A percentile compares a stretch with the other conserved stretches of the same genome.
These are phyloP conservation scores for Heliconius nattereri DNA, from an alignment of 1,140 invertebrate genomes.

Conservation along the genomic window DNA sequence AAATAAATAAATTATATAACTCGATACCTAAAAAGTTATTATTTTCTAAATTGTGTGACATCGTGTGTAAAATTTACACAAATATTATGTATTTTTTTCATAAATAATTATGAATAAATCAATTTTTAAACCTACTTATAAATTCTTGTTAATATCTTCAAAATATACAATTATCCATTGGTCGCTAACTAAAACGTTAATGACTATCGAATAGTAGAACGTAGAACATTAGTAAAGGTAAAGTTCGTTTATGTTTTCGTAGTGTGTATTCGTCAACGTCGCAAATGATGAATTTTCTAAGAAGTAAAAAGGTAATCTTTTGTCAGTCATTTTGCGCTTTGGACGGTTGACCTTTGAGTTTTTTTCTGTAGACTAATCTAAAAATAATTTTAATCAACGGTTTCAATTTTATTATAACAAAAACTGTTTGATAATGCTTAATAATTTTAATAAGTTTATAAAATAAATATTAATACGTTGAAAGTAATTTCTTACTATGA, in stretches of 20 bases:
- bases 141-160: too few species aligned
- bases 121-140: too few species aligned
- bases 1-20: too few species aligned
- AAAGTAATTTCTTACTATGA: too few species aligned
- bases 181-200: background rate
- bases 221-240: background rate
- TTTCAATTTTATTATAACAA: background rate
- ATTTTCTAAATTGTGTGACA: too few species aligned
- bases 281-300: conserved; percentile 27
- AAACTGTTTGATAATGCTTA: too few species aligned
- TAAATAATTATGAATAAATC: too few species aligned
- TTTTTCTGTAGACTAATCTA: background rate
- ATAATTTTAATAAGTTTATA: too few species aligned
- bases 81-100: too few species aligned
- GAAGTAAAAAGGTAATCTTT: conserved; percentile 7
- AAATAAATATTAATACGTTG: too few species aligned
- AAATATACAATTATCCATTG: background rate
- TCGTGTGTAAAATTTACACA: too few species aligned
- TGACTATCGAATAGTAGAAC: background rate
- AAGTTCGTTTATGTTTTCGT: conserved; percentile 23
- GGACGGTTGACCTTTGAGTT: background rate
- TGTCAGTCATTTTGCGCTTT: conserved; percentile 17
- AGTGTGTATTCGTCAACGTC: conserved; percentile 24
- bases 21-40: too few species aligned
- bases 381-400: background rate